These are phyloP conservation scores for Cochlearius cochlearius DNA, from an alignment of 2,113 vertebrate genomes.

Conservation along the genomic window DNA sequence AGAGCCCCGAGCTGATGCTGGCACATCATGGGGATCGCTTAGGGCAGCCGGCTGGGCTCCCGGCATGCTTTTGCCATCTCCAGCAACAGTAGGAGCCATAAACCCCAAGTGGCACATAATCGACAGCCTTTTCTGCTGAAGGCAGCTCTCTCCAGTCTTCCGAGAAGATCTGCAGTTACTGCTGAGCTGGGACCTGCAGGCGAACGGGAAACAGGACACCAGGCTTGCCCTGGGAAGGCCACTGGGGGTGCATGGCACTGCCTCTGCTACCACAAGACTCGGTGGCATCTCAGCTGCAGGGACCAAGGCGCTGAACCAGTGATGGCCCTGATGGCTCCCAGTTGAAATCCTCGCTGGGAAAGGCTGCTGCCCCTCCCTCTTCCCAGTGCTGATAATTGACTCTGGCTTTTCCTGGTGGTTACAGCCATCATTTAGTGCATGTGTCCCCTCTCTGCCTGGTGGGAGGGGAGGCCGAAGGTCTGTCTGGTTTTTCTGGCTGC, in stretches of 20 bases:
- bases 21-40: neutral
- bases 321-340: neutral
- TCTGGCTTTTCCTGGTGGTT: neutral
- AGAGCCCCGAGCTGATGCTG: neutral
- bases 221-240: neutral
- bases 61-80: neutral
- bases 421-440: no score
- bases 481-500: neutral
- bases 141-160: neutral
- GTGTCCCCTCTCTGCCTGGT: neutral
- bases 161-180: neutral
- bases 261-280: neutral
- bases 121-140: neutral
- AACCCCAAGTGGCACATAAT: neutral
- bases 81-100: neutral
- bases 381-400: neutral
- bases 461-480: rapidly evolving
- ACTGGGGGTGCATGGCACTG: neutral
- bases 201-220: neutral
- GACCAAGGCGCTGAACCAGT: neutral
- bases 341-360: neutral
- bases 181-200: neutral
- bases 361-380: neutral
- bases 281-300: neutral
- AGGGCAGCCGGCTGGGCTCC: neutral